These are phyloP conservation scores for Perccottus glenii DNA, from an alignment of 2,113 vertebrate genomes.

Conservation along the genomic window DNA sequence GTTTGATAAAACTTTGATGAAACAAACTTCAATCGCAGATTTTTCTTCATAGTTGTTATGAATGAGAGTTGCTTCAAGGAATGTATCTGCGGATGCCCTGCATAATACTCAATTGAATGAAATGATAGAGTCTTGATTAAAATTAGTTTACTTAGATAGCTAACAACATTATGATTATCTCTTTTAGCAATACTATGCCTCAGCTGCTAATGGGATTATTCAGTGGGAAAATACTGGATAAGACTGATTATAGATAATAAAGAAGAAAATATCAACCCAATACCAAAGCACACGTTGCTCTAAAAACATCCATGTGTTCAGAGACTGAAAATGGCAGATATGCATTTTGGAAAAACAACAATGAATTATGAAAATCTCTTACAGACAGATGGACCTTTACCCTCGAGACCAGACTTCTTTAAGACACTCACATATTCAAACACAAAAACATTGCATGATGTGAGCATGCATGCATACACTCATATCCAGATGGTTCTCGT, in stretches of 20 bases:
- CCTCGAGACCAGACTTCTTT: conserved; percentile 44
- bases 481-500: conserved; percentile 67
- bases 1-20: conserved; percentile 66
- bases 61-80: conserved; percentile 23
- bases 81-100: conserved; percentile 39
- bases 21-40: conserved; percentile 29
- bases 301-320: conserved; percentile 7
- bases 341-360: conserved; percentile 25
- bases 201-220: conserved; percentile 4
- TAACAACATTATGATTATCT: background rate
- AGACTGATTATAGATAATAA: background rate
- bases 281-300: background rate
- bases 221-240: background rate
- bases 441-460: conserved; percentile 21
- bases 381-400: conserved; percentile 58
- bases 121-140: conserved; percentile 38
- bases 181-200: conserved; percentile 4
- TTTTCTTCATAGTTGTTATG: conserved; percentile 22
- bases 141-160: conserved; percentile 24
- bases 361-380: conserved; percentile 34
- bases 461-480: conserved; percentile 17
- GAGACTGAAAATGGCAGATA: conserved; percentile 17
- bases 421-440: conserved; percentile 41
- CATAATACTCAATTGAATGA: conserved; percentile 47
- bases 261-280: conserved; percentile 5